phyloP scores from a whole-genome alignment of 2,888 invertebrate species.

The Nephrotoma guestfalica region DNA sequence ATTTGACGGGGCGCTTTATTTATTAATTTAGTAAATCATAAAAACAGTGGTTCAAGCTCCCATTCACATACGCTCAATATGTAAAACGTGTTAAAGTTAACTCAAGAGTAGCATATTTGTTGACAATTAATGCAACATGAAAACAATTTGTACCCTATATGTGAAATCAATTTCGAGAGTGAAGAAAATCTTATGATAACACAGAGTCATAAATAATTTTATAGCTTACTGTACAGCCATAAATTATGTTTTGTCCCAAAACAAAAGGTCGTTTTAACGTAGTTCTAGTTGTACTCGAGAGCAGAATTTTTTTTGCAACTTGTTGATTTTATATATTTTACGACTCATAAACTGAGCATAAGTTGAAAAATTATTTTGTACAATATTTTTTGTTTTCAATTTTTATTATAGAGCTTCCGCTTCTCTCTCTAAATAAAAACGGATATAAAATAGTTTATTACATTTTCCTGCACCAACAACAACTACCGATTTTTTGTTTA shows the following conservation, averaged over 20 bases:
- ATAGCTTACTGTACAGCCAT: neutral
- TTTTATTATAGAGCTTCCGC: neutral
- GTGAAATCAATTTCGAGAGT: no score
- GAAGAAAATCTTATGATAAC: no score
- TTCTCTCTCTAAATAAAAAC: neutral
- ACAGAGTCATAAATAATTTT: neutral
- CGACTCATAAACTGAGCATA: neutral
- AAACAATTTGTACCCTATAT: no score
- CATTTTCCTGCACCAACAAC: neutral
- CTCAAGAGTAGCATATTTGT: no score
- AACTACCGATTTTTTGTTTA: neutral
- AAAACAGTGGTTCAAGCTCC: no score
- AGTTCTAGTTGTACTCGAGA: neutral
- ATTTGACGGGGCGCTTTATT: no score
- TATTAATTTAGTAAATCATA: no score
- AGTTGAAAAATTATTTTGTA: neutral
- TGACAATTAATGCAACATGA: no score
- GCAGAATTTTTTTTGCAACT: neutral
- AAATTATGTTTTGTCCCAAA: neutral
- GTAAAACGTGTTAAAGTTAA: no score
- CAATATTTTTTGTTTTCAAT: neutral
- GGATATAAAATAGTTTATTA: neutral
- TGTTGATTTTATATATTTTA: neutral
- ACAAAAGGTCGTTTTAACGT: neutral
- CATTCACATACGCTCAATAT: no score